Evolutionary conservation across 2,797 vertebrate species (phyloP).

Genomic region (Enteromius paludinosus): DNA sequence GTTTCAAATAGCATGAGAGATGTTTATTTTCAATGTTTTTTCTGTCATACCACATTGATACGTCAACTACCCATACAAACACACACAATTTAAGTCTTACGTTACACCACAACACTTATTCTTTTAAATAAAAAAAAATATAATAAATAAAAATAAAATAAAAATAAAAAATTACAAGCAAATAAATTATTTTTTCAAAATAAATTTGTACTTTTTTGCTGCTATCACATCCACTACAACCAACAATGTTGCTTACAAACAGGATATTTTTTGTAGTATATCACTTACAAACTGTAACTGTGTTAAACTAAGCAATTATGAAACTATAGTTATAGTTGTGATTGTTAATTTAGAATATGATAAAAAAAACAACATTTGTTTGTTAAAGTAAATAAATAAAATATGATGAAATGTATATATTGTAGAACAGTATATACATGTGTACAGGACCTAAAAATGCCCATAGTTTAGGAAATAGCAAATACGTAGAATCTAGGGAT

Average conservation of each 20-base stretch:
- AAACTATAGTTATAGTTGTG: not conserved
- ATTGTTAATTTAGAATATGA: not conserved
- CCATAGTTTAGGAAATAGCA: slow-evolving; percentile 12
- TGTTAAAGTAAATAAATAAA: not conserved
- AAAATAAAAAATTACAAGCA: no score
- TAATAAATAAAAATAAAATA: no score
- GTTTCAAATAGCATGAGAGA: no score
- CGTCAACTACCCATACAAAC: not conserved
- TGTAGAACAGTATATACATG: not conserved
- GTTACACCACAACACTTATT: no score
- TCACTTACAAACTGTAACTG: not conserved
- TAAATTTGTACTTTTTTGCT: not conserved
- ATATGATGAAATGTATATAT: not conserved
- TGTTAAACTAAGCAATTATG: not conserved
- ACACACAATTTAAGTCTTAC: not conserved
- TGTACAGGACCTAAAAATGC: not conserved
- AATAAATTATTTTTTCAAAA: no score
- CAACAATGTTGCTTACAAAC: not conserved
- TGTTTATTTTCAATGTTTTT: no score
- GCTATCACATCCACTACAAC: not conserved
- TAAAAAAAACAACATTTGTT: not conserved
- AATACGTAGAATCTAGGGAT: not conserved
- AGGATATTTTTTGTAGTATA: not conserved
- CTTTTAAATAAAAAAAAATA: no score
- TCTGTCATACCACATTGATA: no score